Conservation (phyloP, 2,888 invertebrate genomes). For the Xylocampa areola region DNA sequence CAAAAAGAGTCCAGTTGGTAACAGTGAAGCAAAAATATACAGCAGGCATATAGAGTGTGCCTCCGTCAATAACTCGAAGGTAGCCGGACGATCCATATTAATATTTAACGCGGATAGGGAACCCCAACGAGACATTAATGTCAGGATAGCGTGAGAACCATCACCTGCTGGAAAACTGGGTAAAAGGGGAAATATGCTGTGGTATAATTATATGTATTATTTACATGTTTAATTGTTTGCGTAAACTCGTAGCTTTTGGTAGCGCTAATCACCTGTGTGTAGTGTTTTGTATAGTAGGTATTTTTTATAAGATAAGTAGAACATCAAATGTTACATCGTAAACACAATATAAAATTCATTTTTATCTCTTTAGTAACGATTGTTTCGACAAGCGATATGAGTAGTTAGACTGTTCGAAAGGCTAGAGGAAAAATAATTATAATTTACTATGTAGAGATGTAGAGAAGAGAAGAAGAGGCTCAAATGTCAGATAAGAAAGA, state of each 20-base stretch:
- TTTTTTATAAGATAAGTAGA: too few relatives aligned
- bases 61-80: conserved; percentile 55
- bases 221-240: conserved; percentile 13
- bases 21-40: conserved; percentile 44
- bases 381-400: too few relatives aligned
- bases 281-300: too few relatives aligned
- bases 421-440: too few relatives aligned
- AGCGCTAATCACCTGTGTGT: not conserved
- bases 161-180: conserved; percentile 66
- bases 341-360: too few relatives aligned
- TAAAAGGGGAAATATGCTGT: conserved; percentile 24
- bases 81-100: conserved; percentile 66
- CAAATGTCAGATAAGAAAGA: too few relatives aligned
- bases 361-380: too few relatives aligned
- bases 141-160: conserved; percentile 74
- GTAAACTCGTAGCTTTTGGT: conserved; percentile 9
- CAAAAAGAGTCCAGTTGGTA: conserved; percentile 27
- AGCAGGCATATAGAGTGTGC: conserved; percentile 40
- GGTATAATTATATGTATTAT: conserved; percentile 24
- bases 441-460: too few relatives aligned
- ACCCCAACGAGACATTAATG: conserved; percentile 74
- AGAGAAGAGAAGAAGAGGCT: too few relatives aligned
- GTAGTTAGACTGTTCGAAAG: too few relatives aligned
- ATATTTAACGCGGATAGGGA: conserved; percentile 77
- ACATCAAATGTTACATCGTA: too few relatives aligned